A percentile compares a stretch with the other conserved stretches of the same genome.
Evolutionary conservation across 2,888 invertebrate species (phyloP).

Genomic region (Orchestes rusci): DNA sequence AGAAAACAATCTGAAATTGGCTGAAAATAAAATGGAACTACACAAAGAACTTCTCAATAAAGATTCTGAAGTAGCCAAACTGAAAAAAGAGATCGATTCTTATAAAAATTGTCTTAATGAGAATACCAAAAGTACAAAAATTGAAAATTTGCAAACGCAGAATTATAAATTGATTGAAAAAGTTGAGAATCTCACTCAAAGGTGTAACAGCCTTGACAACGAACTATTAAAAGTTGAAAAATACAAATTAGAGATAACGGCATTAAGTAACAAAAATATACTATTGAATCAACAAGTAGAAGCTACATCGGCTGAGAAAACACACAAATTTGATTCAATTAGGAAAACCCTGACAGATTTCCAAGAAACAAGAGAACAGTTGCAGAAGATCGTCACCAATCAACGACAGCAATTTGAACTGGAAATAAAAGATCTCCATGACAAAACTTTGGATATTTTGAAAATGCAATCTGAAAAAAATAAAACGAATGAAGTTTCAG

Average conservation of each 20-base stretch:
- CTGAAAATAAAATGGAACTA: slow-evolving; percentile 42
- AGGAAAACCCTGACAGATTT: too few species aligned
- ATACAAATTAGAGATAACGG: slow-evolving; percentile 34
- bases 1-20: slow-evolving; percentile 40
- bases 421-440: too few species aligned
- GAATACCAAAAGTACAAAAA: slow-evolving; percentile 29
- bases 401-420: too few species aligned
- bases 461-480: too few species aligned
- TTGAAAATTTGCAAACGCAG: slow-evolving; percentile 40
- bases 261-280: slow-evolving; percentile 26
- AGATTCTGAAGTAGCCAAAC: slow-evolving; percentile 37
- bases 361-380: too few species aligned
- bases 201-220: slow-evolving; percentile 36
- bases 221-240: slow-evolving; percentile 39
- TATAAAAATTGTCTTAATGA: slow-evolving; percentile 33
- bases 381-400: too few species aligned
- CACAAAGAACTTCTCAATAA: slow-evolving; percentile 41
- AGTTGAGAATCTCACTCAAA: slow-evolving; percentile 36
- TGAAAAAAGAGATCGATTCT: slow-evolving; percentile 38
- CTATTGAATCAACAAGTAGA: slow-evolving; percentile 23
- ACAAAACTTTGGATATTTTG: too few species aligned
- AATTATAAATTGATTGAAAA: slow-evolving; percentile 41
- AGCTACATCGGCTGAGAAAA: too few species aligned
- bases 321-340: too few species aligned
- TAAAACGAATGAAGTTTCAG: too few species aligned